Percentiles rank a stretch among this genome's conserved stretches.
Conservation (phyloP, 2,113 vertebrate species). For the Hymenochirus boettgeri region DNA sequence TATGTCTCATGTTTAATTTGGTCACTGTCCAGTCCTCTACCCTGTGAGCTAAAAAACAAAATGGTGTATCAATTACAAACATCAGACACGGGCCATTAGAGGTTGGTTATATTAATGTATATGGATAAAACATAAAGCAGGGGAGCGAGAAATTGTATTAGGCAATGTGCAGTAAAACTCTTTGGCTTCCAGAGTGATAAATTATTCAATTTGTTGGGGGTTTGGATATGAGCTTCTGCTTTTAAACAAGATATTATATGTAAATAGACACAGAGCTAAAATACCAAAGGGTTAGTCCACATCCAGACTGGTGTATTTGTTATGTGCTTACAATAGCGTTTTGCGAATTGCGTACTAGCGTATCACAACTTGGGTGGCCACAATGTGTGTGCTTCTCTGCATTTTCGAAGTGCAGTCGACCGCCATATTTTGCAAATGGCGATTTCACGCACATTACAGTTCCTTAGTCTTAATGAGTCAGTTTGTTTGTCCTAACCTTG, state of each 20-base stretch:
- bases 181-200: neutral
- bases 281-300: neutral
- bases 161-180: neutral
- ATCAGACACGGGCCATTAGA: neutral
- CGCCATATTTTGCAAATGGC: no score
- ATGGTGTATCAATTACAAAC: neutral
- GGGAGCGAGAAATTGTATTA: neutral
- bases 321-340: no score
- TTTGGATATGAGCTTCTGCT: neutral
- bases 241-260: conserved; percentile 7
- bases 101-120: neutral
- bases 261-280: conserved; percentile 8
- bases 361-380: no score
- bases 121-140: neutral
- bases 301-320: no score
- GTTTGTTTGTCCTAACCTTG: no score
- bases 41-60: neutral
- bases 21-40: neutral
- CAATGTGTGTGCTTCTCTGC: no score
- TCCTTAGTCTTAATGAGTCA: no score
- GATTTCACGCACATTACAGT: no score
- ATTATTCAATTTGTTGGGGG: neutral
- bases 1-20: neutral
- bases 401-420: no score
- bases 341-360: no score